Evolutionary conservation across 1,140 invertebrate genomes (phyloP), one percentile per base, ranked within the genome.

Genomic region (Papilio glaucus): DNA sequence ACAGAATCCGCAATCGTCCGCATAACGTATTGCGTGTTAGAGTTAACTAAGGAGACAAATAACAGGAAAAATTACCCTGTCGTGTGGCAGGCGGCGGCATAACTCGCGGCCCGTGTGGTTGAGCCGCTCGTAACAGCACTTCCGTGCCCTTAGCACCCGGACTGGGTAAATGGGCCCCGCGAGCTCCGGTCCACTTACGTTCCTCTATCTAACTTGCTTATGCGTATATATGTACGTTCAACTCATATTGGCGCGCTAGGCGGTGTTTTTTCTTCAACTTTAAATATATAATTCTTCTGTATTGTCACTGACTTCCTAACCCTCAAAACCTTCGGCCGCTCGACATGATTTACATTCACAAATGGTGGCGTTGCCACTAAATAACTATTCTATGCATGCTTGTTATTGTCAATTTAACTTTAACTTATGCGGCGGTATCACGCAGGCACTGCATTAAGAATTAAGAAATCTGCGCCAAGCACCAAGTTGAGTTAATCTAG

Each of bases 131-230:
- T 61, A 61, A 61, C 29, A 33, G 57, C 57, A 61, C 24, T 63
- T 63, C 61, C 61, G 61, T 63, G 61, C 61, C 61, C 61, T 63
- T 21, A 53, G 45, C 29, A 37, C 61, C 37, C 61, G 61, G 37
- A 63, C 29, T 63, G 61, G 61, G 61, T 63, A 63, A 63, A 63
- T 37, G 33, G 61, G 61, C 29, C 61, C 61, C 61, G 61, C 61
- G 18, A 63, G 61, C 61, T 63, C 33, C 61, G 37, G 13, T 63
- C 33, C 61, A 63, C 61, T 63, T 63, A 63, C 15, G 33, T 63
- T 37, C n/a, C 33, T 41, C 33, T 63, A 63, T n/a, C 29, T 33
- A 29, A n/a, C n/a, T n/a, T n/a, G n/a, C 18, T 53, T 53, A 53
- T 53, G 49, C 49, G 45, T 53, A 7, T 49, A 49, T 21, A 53